These are phyloP conservation scores for Acanthis flammea DNA, from an alignment of 2,797 vertebrate species.

Conservation along the genomic window DNA sequence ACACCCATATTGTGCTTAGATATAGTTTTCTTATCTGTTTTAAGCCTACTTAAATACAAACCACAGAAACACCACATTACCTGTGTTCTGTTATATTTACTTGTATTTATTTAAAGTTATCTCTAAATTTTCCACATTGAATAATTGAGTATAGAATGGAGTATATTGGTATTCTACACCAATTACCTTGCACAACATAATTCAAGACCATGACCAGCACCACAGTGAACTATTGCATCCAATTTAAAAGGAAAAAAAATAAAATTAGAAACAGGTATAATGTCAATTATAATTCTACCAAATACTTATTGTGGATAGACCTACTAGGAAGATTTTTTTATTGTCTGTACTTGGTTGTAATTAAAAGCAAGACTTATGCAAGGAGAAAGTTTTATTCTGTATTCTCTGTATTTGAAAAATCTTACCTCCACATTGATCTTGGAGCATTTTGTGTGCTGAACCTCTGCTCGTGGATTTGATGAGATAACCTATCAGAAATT, in stretches of 20 bases:
- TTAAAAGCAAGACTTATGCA: not conserved
- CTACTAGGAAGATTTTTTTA: not conserved
- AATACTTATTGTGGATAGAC: not conserved
- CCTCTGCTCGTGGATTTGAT: not conserved
- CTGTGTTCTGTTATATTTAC: not conserved
- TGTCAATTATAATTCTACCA: not conserved
- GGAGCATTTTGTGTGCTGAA: not conserved
- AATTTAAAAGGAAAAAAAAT: not conserved
- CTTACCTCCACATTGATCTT: not conserved
- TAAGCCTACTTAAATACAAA: not conserved
- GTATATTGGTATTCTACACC: not conserved
- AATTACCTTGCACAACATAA: not conserved
- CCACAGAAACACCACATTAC: rapidly evolving
- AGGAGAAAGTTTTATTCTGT: not conserved
- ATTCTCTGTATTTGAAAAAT: not conserved
- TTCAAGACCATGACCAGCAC: not conserved
- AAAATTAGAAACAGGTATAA: not conserved
- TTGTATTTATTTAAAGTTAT: not conserved
- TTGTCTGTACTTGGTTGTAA: not conserved
- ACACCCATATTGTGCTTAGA: not conserved
- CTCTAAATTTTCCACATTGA: not conserved
- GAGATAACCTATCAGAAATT: not conserved
- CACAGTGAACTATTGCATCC: not conserved
- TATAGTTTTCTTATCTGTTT: not conserved
- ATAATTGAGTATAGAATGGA: not conserved